Evolutionary conservation across 2,888 invertebrate genomes (phyloP).

Genomic region (Drosophila atripex): DNA sequence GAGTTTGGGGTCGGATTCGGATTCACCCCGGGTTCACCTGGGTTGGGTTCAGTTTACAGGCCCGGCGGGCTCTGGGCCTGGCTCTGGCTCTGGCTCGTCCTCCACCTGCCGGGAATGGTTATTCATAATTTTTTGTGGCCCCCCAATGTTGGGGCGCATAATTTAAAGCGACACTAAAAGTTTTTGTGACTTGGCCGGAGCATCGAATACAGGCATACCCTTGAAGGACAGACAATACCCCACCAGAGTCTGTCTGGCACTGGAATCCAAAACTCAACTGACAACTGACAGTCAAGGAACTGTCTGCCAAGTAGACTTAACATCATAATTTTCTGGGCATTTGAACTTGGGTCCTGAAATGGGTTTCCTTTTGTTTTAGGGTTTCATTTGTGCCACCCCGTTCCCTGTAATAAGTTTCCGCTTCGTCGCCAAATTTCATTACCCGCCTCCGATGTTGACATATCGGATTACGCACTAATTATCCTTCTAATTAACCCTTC

Average conservation of each 20-base stretch:
- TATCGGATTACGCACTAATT: slow-evolving; percentile 83
- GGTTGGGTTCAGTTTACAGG: neutral
- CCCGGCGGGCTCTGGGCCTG: slow-evolving; percentile 9
- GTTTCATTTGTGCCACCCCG: slow-evolving; percentile 8
- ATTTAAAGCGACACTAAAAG: slow-evolving; percentile 52
- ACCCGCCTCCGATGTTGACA: slow-evolving; percentile 68
- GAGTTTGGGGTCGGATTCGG: slow-evolving; percentile 19
- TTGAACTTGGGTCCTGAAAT: slow-evolving; percentile 39
- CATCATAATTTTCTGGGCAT: slow-evolving; percentile 71
- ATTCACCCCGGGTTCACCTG: slow-evolving; percentile 19
- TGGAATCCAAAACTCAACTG: slow-evolving; percentile 7
- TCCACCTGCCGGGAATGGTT: slow-evolving; percentile 54
- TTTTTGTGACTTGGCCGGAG: slow-evolving; percentile 6
- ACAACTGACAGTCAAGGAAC: neutral
- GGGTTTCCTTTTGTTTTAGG: slow-evolving; percentile 10
- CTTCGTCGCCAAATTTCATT: slow-evolving; percentile 62
- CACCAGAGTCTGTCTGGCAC: slow-evolving; percentile 14
- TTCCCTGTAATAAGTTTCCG: slow-evolving; percentile 44
- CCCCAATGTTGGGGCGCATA: slow-evolving; percentile 22
- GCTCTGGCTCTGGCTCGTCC: neutral
- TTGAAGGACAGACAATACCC: neutral
- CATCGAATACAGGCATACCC: neutral
- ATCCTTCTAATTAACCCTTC: slow-evolving; percentile 83
- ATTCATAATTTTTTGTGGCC: slow-evolving; percentile 57
- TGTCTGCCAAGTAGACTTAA: slow-evolving; percentile 29